These are phyloP conservation scores for Diadophis punctatus DNA, from an alignment of 2,113 vertebrate species.

Conservation along the genomic window DNA sequence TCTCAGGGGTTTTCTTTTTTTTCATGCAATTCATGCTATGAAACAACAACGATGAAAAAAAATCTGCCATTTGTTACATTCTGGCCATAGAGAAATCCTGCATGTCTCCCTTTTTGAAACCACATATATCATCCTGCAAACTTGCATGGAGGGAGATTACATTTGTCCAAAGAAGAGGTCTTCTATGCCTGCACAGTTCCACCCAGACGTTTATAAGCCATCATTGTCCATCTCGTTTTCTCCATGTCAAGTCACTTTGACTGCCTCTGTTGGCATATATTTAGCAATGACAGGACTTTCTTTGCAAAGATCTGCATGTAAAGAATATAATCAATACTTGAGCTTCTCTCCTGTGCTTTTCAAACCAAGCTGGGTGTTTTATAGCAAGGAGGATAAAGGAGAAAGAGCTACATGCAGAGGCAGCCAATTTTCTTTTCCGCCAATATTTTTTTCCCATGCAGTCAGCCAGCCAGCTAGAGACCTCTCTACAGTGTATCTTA, in stretches of 20 bases:
- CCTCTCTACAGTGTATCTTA: constrained; percentile 69
- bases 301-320: constrained; percentile 93
- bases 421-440: constrained; percentile 77
- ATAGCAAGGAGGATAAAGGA: constrained; percentile 71
- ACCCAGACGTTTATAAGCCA: constrained; percentile 78
- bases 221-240: constrained; percentile 76
- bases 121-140: constrained; percentile 75
- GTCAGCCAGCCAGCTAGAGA: constrained; percentile 66
- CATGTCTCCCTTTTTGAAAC: constrained; percentile 71
- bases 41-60: constrained; percentile 74
- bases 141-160: constrained; percentile 75
- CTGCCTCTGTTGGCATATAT: constrained; percentile 90
- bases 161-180: constrained; percentile 78
- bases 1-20: constrained; percentile 69
- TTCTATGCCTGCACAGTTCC: constrained; percentile 76
- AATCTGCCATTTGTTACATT: constrained; percentile 81
- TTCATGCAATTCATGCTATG: constrained; percentile 95
- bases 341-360: constrained; percentile 76
- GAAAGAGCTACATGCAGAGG: constrained; percentile 81
- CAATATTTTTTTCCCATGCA: constrained; percentile 73
- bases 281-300: constrained; percentile 92
- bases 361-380: constrained; percentile 73
- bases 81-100: constrained; percentile 80
- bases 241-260: constrained; percentile 86
- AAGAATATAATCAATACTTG: constrained; percentile 90